These are phyloP conservation scores for Zygogramma bicolorata DNA, from an alignment of 2,888 invertebrate genomes.

Conservation along the genomic window DNA sequence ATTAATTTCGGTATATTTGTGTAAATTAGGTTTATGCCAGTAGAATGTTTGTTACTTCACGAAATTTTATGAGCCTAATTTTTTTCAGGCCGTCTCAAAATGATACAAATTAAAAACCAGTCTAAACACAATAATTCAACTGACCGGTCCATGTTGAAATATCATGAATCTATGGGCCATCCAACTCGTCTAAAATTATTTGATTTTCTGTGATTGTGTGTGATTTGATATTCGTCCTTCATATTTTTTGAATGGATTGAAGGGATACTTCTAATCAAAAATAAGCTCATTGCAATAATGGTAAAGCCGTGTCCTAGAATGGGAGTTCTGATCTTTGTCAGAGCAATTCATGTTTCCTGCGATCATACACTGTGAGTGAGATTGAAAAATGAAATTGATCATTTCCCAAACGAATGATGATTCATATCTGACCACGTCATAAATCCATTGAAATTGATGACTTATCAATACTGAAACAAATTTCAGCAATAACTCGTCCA, in stretches of 20 bases:
- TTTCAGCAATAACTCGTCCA: background rate
- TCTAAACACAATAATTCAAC: too few species aligned
- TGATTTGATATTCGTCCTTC: background rate
- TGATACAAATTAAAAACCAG: background rate
- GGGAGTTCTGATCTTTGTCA: too few species aligned
- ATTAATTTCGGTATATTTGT: slow-evolving; percentile 20
- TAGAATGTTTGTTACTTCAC: slow-evolving; percentile 10
- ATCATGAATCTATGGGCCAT: too few species aligned
- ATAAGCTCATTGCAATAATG: too few species aligned
- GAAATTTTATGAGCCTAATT: background rate
- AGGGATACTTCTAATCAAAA: too few species aligned
- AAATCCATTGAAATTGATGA: background rate
- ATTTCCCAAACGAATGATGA: background rate
- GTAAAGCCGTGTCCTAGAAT: too few species aligned
- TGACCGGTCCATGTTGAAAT: too few species aligned
- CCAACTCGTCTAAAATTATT: background rate
- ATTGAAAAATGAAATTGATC: background rate
- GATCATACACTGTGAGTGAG: background rate
- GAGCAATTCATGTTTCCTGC: background rate
- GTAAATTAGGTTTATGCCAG: slow-evolving; percentile 8
- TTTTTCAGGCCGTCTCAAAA: background rate
- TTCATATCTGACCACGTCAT: background rate
- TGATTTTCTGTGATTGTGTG: background rate
- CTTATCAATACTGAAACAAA: background rate
- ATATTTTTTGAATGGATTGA: too few species aligned